Conservation (phyloP, 2,888 invertebrate species). For the Drosophila neoperkinsi region DNA sequence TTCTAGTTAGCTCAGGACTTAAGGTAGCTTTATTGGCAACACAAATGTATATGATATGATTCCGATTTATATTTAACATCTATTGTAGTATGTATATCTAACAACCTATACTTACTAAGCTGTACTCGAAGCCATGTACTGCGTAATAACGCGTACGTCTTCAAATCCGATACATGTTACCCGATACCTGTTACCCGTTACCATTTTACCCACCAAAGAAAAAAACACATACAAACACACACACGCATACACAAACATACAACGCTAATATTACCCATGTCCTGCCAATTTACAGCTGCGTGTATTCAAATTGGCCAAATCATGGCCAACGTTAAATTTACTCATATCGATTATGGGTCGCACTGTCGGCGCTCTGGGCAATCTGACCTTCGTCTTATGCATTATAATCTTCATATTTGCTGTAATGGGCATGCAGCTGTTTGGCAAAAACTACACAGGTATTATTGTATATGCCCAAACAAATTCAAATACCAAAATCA, state of each 20-base stretch:
- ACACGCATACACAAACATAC: conserved; percentile 25
- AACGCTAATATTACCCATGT: conserved; percentile 46
- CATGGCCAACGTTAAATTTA: conserved; percentile 99
- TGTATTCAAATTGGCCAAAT: conserved; percentile 99
- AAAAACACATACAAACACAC: conserved; percentile 16
- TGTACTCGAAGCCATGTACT: conserved; percentile 27
- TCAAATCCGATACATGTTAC: conserved; percentile 16
- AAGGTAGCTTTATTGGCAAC: conserved; percentile 36
- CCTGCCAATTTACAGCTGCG: conserved; percentile 89
- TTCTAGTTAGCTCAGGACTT: conserved; percentile 38
- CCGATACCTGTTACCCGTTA: conserved; percentile 5
- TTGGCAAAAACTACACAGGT: conserved; percentile 97
- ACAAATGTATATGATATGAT: conserved; percentile 4
- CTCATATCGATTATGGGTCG: conserved; percentile 99
- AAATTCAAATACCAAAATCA: conserved; percentile 15
- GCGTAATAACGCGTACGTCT: conserved; percentile 28
- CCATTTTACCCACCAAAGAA: conserved; percentile 3
- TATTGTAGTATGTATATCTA: conserved; percentile 5
- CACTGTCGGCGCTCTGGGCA: conserved; percentile 99
- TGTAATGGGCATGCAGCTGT: conserved; percentile 99
- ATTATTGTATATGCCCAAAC: conserved; percentile 79
- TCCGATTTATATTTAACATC: conserved; percentile 1
- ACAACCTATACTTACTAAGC: conserved; percentile 8
- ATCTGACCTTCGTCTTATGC: conserved; percentile 98
- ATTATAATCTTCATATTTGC: conserved; percentile 99